Evolutionary conservation across 2,113 vertebrate genomes (phyloP).

Genomic region (Campylorhamphus procurvoides): DNA sequence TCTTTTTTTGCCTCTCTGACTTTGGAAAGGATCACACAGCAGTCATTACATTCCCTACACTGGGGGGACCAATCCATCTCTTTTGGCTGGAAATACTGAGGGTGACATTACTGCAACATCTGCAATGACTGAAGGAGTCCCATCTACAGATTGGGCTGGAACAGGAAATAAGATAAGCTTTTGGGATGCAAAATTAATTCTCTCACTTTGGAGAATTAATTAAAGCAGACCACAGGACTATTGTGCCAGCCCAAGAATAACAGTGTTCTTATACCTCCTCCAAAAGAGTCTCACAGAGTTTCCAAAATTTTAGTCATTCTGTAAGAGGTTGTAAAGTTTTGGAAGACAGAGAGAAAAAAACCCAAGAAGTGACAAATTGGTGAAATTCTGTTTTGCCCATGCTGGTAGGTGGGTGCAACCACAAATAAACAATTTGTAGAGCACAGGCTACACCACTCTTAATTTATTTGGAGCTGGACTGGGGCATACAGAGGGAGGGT

Average conservation of each 20-base stretch:
- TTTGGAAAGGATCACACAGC: background rate
- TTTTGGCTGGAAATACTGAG: background rate
- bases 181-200: background rate
- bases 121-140: background rate
- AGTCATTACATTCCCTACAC: background rate
- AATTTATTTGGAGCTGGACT: background rate
- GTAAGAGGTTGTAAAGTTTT: background rate
- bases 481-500: rapidly evolving
- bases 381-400: background rate
- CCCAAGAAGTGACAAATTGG: background rate
- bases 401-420: background rate
- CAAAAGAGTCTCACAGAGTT: background rate
- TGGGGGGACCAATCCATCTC: background rate
- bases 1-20: background rate
- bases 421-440: background rate
- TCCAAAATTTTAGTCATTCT: conserved; percentile 14
- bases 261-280: background rate
- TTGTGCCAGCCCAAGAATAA: conserved; percentile 6
- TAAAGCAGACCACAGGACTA: background rate
- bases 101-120: background rate
- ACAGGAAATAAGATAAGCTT: conserved; percentile 31
- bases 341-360: background rate
- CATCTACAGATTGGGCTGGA: background rate
- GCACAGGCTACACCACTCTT: background rate
- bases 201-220: background rate